Percentiles rank a stretch among this genome's conserved stretches.
Evolutionary conservation across 2,797 vertebrate species (phyloP).

Genomic region (Xenopus petersii): DNA sequence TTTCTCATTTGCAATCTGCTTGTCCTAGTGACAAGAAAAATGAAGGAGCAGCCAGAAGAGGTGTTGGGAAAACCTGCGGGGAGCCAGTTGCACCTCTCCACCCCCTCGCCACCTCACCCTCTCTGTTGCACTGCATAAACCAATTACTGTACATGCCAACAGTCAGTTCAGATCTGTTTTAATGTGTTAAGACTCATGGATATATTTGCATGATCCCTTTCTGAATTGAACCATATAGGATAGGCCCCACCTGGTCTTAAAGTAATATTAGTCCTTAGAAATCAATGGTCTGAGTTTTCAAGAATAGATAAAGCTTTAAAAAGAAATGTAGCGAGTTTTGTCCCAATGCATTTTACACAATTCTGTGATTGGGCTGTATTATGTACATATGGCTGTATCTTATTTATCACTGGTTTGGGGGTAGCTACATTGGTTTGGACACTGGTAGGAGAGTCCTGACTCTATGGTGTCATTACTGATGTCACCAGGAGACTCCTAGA

Average conservation of each 20-base stretch:
- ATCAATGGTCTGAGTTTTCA: too few species aligned
- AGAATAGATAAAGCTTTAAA: too few species aligned
- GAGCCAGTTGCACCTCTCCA: conserved; percentile 28
- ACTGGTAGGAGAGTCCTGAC: too few species aligned
- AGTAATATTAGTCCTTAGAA: too few species aligned
- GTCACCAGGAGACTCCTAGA: too few species aligned
- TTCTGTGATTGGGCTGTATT: too few species aligned
- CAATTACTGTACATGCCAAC: neutral
- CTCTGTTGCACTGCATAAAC: conserved; percentile 1
- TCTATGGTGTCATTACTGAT: too few species aligned
- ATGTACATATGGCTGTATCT: too few species aligned
- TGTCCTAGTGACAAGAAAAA: conserved; percentile 45
- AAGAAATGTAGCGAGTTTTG: too few species aligned
- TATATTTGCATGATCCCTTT: neutral
- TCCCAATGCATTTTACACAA: too few species aligned
- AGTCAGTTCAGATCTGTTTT: neutral
- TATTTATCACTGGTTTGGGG: too few species aligned
- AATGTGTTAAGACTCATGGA: neutral
- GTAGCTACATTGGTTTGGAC: too few species aligned
- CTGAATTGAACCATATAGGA: neutral
- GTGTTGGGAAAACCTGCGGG: conserved; percentile 43
- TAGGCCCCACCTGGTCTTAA: neutral
- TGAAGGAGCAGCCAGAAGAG: conserved; percentile 29
- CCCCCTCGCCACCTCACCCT: conserved; percentile 1
- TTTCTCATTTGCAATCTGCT: conserved; percentile 36